Conservation (phyloP, 2,797 vertebrate genomes). For the Mus minutoides region DNA sequence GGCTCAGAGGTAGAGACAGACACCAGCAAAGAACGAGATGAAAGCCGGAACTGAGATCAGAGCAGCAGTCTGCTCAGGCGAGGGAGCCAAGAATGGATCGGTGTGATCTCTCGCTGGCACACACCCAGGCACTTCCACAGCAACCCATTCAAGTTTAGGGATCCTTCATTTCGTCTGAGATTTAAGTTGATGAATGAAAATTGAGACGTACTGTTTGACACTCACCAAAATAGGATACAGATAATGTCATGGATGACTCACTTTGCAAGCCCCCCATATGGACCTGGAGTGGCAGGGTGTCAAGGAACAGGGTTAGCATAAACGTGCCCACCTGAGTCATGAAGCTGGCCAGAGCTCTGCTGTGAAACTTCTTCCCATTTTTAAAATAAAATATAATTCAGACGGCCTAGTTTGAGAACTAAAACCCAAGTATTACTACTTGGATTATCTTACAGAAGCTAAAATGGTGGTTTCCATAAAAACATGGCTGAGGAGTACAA, state of each 20-base stretch:
- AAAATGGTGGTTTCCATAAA: background rate
- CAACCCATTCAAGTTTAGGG: background rate
- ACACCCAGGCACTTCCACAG: accelerated
- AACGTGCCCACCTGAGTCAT: background rate
- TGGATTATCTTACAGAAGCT: background rate
- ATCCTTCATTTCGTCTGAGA: background rate
- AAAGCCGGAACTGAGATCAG: background rate
- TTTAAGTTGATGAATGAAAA: background rate
- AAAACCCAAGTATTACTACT: background rate
- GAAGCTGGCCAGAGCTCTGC: background rate
- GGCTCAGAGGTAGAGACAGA: background rate
- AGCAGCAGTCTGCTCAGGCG: background rate
- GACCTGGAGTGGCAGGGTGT: background rate
- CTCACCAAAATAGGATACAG: too few species aligned
- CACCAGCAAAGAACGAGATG: background rate
- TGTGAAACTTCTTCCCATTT: background rate
- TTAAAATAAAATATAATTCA: background rate
- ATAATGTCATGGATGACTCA: background rate
- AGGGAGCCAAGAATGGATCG: background rate
- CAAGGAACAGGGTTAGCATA: background rate
- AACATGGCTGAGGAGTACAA: background rate
- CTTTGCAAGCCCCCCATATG: too few species aligned
- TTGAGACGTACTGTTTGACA: background rate
- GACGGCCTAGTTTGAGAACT: background rate
- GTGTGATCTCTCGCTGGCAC: accelerated